A percentile compares a stretch with the other conserved stretches of the same genome.
Conservation (phyloP, 2,113 vertebrate genomes). For the Antechinus flavipes region DNA sequence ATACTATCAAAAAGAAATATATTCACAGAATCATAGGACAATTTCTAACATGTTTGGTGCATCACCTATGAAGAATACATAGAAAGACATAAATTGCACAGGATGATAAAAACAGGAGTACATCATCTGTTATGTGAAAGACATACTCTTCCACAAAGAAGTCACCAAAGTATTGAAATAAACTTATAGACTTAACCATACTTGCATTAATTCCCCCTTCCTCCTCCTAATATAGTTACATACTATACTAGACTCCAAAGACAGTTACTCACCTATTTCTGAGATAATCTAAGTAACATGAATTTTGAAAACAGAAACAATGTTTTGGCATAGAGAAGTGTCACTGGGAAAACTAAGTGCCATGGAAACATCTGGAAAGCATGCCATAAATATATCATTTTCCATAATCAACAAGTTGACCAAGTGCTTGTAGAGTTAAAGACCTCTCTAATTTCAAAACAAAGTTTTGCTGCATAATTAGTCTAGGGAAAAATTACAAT, state of each 20-base stretch:
- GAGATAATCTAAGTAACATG: conserved; percentile 53
- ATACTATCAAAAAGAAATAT: not conserved
- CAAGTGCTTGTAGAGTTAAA: conserved; percentile 57
- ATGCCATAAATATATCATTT: conserved; percentile 62
- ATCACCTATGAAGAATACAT: not conserved
- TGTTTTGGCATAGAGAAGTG: conserved; percentile 41
- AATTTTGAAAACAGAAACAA: conserved; percentile 50
- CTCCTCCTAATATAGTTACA: not conserved
- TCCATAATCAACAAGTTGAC: conserved; percentile 61
- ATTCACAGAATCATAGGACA: not conserved
- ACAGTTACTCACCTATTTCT: conserved; percentile 12
- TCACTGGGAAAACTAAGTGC: conserved; percentile 49
- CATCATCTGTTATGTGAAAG: not conserved
- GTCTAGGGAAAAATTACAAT: conserved; percentile 22
- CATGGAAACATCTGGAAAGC: conserved; percentile 51
- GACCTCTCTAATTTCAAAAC: conserved; percentile 59
- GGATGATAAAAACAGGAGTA: not conserved
- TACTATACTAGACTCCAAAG: conserved; percentile 34
- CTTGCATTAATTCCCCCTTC: not conserved
- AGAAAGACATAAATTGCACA: not conserved
- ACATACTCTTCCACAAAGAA: not conserved
- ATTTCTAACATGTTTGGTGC: not conserved
- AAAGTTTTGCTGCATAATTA: conserved; percentile 63
- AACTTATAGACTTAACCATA: not conserved
- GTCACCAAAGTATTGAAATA: not conserved